Evolutionary conservation across 2,113 vertebrate species (phyloP).

Genomic region (Phrynosoma platyrhinos): DNA sequence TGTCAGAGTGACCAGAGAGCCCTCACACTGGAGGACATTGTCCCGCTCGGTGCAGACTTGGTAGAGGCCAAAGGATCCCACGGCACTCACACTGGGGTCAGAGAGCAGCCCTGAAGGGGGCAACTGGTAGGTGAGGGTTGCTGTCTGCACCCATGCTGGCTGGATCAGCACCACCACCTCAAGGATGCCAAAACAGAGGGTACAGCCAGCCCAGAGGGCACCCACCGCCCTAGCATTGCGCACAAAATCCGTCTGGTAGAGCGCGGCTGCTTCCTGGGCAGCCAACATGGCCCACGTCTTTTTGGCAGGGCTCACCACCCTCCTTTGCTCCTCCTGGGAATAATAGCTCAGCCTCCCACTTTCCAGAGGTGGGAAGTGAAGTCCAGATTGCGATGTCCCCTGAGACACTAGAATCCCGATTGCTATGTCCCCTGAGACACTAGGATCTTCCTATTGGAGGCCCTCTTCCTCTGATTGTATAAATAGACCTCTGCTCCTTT

Average conservation of each 20-base stretch:
- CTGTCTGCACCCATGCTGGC: slow-evolving; percentile 82
- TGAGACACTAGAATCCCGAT: background rate
- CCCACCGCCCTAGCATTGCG: slow-evolving; percentile 83
- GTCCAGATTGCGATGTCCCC: background rate
- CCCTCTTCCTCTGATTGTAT: background rate
- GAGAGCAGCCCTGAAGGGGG: slow-evolving; percentile 18
- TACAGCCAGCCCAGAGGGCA: slow-evolving; percentile 83
- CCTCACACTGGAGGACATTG: slow-evolving; percentile 78
- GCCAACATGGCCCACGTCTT: slow-evolving; percentile 27
- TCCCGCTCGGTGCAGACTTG: slow-evolving; percentile 83
- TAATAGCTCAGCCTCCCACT: too few species aligned
- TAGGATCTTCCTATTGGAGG: background rate
- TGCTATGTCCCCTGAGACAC: background rate
- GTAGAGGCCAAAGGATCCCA: slow-evolving; percentile 83
- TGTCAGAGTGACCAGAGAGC: slow-evolving; percentile 77
- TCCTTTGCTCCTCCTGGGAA: background rate
- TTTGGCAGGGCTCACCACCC: background rate
- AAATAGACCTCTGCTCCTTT: too few species aligned
- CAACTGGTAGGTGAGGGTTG: slow-evolving; percentile 29
- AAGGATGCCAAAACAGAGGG: slow-evolving; percentile 84
- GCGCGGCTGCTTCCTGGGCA: slow-evolving; percentile 75
- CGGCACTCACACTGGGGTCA: slow-evolving; percentile 32
- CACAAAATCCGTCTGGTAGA: slow-evolving; percentile 86
- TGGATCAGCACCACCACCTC: slow-evolving; percentile 85
- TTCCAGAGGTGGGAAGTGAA: background rate